Evolutionary conservation across 2,888 invertebrate genomes (phyloP), one percentile per base, ranked within the genome.

Genomic region (Alsophila aescularia): DNA sequence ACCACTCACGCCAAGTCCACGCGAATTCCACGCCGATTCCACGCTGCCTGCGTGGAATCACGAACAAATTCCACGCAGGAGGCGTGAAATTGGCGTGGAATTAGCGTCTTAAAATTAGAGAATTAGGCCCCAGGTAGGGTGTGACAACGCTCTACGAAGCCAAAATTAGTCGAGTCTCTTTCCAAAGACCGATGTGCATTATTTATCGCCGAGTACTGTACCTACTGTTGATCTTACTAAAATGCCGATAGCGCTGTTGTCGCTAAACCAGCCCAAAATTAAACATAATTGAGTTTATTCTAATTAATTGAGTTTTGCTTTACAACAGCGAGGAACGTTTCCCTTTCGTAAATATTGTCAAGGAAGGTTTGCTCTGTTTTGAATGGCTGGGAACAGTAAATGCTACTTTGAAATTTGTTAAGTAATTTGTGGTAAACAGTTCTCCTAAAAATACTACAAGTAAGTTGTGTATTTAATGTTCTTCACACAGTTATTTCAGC

Each of bases 281-380:
- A 12, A 10, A 13, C 5, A 36, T 24, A 27, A 36, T 16, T 45
- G 27, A 45, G 27, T 45, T 45, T 45, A 37, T 45, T 45, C 16
- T 37, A 37, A 45, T 37, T 45, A 45, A 45, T 45, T 45, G 45
- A 45, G 29, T 37, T 44, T 35, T 15, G 27, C 35, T 37, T 36
- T 24, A 5, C 21, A 39, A 39, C 14, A 39, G 21, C 21, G 14
- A 27, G 39, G n/a, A 31, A 34, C 29, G 29, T 50, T 34, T 21
- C 16, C 27, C 16, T 21, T 32, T 15, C 34, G 8, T 49, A 32
- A 40, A 49, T 49, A 41, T 29, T 31, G 40, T 49, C 40, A 40
- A 24, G 12, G 9, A 36, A 27, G n/a, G n/a, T 1, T 31, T 10
- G 29, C 27, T 14, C 14, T 29, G 29, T 16, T 41, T 41, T 10